These are phyloP conservation scores for Gymnorhina tibicen DNA, from an alignment of 2,113 vertebrate species.

Conservation along the genomic window DNA sequence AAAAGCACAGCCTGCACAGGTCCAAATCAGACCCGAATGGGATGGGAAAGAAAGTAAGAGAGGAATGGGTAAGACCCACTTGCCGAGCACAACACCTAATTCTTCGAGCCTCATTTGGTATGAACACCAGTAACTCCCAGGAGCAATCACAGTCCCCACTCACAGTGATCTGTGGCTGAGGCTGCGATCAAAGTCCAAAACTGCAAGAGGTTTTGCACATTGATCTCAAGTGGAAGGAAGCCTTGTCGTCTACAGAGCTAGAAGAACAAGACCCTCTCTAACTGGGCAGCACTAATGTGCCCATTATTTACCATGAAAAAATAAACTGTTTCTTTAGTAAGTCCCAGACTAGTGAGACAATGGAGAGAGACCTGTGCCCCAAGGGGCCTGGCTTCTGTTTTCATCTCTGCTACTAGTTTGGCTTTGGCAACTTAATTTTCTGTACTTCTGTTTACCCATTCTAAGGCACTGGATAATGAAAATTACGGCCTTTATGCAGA, in stretches of 20 bases:
- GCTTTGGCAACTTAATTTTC: not conserved
- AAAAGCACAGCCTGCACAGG: not conserved
- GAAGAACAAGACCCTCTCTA: not conserved
- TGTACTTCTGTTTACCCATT: not conserved
- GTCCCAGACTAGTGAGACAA: not conserved
- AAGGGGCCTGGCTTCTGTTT: not conserved
- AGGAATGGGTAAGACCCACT: not conserved
- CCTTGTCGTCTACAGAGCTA: fast-evolving
- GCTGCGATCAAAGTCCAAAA: not conserved
- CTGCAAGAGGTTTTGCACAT: not conserved
- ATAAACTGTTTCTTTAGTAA: not conserved
- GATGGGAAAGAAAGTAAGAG: not conserved
- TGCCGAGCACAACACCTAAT: not conserved
- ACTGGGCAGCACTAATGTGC: not conserved
- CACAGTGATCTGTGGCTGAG: not conserved
- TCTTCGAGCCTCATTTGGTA: not conserved
- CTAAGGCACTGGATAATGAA: not conserved
- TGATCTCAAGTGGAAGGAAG: not conserved
- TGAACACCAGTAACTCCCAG: not conserved
- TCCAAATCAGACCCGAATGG: not conserved
- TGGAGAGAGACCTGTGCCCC: not conserved
- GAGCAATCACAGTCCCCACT: not conserved
- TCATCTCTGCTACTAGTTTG: not conserved
- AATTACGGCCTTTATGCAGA: not conserved
- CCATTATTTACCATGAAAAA: not conserved